Percentiles rank a stretch among this genome's conserved stretches.
phyloP scores from a whole-genome alignment of 2,797 vertebrate species.

The Cephalopachus bancanus region DNA sequence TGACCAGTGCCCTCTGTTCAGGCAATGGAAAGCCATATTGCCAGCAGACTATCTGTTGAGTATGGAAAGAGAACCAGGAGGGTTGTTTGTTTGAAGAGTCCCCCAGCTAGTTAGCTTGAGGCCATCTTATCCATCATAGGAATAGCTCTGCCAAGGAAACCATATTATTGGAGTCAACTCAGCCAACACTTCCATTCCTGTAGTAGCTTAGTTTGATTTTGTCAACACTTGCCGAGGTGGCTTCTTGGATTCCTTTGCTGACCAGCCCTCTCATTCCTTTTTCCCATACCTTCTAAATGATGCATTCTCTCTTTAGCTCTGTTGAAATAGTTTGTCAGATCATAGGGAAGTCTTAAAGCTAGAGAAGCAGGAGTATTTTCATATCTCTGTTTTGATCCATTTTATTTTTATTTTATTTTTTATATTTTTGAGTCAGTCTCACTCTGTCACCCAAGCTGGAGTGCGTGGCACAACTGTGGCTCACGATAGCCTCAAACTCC shows the following conservation, averaged over 20 bases:
- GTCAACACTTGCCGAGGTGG: background rate
- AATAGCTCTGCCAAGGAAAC: conserved; percentile 58
- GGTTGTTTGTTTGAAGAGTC: conserved; percentile 52
- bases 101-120: conserved; percentile 56
- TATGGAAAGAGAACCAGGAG: background rate
- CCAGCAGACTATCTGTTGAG: conserved; percentile 25
- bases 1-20: conserved; percentile 22
- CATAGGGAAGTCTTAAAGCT: conserved; percentile 28
- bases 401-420: background rate
- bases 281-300: background rate
- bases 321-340: conserved; percentile 53
- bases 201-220: conserved; percentile 50
- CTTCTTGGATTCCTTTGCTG: conserved; percentile 38
- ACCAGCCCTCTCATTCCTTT: background rate
- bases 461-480: too few species aligned
- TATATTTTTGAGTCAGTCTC: too few species aligned
- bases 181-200: background rate
- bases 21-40: conserved; percentile 13
- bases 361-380: background rate
- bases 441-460: too few species aligned
- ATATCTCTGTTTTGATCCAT: conserved; percentile 51
- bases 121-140: background rate
- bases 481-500: too few species aligned
- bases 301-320: background rate
- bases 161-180: background rate